Base-by-base conservation (phyloP, 1,140 invertebrate genomes). In the Cydia splendana region DNA sequence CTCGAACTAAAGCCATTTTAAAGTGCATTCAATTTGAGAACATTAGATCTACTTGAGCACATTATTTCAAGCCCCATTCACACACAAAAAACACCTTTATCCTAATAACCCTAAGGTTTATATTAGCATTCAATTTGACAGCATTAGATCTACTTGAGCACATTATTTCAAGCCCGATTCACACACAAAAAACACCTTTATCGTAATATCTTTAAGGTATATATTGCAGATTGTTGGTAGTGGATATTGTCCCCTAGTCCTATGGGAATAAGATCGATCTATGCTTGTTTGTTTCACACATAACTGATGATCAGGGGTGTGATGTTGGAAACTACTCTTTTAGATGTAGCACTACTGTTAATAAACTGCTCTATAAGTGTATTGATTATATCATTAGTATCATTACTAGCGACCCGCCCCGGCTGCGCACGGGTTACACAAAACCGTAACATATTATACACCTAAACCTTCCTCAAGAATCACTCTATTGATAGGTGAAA, bases 11-110 rank as follows among this genome's bases (percentile, higher is more conserved):
- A 62, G 57, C 57, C 20, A 62, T 62, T 62, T 62, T 62, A 62
- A 62, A 62, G 57, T 62, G 57, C 57, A 24, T 62, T 24, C 57
- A 62, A 62, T 62, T 62, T 62, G 57, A 62, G 20, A 24, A 62
- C 20, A 62, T 62, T 62, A 57, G 53, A 62, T 53, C 51, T 53
- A 62, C 7, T 62, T 24, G 57, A 62, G 20, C 9, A 62, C 57
- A 62, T 62, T 62, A 62, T 62, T 62, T 62, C 57, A n/a, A 62
- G 57, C n/a, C 57, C 20, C 7, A 10, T 62, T 24, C 7, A 53
- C 51, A 34, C 34, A 45, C 42, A 13, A 45, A 12, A 45, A 0
- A 45, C 42, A 45, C 42, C 42, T 13, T 45, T 45, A 45, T 45
- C 9, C n/a, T 20, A 18, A 9, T 53, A 20, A 20, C n/a, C 24